Base-by-base conservation (phyloP, 2,797 vertebrate species). In the Clarias laeviceps region DNA sequence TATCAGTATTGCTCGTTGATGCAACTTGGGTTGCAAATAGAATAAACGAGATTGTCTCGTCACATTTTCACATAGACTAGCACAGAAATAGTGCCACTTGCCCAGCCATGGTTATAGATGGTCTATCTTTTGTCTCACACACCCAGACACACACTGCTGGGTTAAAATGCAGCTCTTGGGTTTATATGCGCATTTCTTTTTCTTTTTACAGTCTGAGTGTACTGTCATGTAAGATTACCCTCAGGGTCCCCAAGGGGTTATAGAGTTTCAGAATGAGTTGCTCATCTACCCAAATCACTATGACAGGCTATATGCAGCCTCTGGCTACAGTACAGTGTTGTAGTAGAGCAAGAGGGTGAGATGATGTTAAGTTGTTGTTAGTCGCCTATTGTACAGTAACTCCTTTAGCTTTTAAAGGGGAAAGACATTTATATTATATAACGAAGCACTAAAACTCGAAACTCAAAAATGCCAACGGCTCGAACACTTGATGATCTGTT, bases 201-300 rank as follows among this genome's bases (percentile, higher is more conserved):
- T 82, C 81, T 82, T 84, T 91, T 90, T 61, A 77, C 88, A 90
- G 92, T 92, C 91, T 92, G 89, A 68, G 85, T 93, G 91, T 91
- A 87, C 91, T 94, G 93, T 94, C 94, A 90, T 92, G 93, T 95
- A 94, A 95, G 92, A 92, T 94, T 94, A 95, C 94, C 92, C 91
- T 94, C 89, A 76, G 29, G 91, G 91, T 92, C 92, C 90, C 93
- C 0, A 86, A 89, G 18, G 88, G 87, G 87, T 84, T 94, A 94
- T 94, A 90, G 88, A 88, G 94, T 95, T 96, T 95, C 94, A 94
- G 92, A 94, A 94, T 84, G 91, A 93, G 93, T 93, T 92, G 93
- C 94, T 94, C 93, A 94, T 95, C 93, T 94, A 92, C 92, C 90
- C 93, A 87, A 86, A 92, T 93, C 91, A 91, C 86, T 89, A 88